Evolutionary conservation across 1,140 invertebrate species (phyloP), one percentile per base, ranked within the genome.

Genomic region (Spodoptera frugiperda): DNA sequence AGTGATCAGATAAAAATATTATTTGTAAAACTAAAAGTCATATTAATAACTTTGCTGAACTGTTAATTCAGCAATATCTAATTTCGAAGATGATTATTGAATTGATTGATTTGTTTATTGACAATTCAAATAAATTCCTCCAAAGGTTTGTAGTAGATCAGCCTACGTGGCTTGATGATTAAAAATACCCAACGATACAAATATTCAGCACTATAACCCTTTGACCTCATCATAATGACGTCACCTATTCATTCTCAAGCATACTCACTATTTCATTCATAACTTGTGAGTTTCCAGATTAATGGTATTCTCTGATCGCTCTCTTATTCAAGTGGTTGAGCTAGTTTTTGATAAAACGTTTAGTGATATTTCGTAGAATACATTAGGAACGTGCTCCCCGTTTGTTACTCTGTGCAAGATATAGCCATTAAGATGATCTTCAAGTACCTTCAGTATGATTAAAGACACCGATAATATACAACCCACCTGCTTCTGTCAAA

Each of bases 261-360:
- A 39, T 63, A 49, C 61, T 71, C 17, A 74, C 54, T 19, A 33
- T 61, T 54, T 70, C 77, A 78, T 78, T 75, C 77, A 78, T 70
- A 73, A 49, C 53, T 70, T 15, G 25, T 25, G 51, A 71, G 39
- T 12, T 8, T 3, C 19, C 53, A 57, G 39, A 59, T 61, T 46
- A 49, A 46, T 30, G 25, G 5, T 15, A 17, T 25, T 61, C 71
- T 73, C 59, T 48, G 71, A 59, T 33, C 39, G 55, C 19, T 49
- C 30, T 48, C 46, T 21, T 44, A 73, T 61, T 19, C 25, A 30
- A 54, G 63, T 65, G n/a, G 55, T 68, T 75, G 65, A 57, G 9
- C 30, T n/a, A 53, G 14, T 46, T 67, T 9, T 14, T 17, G 59
- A 21, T 63, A 12, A 63, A 17, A 53, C 14, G 19, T 65, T 33